phyloP scores from a whole-genome alignment of 2,888 invertebrate species.

The Brassicogethes aeneus region DNA sequence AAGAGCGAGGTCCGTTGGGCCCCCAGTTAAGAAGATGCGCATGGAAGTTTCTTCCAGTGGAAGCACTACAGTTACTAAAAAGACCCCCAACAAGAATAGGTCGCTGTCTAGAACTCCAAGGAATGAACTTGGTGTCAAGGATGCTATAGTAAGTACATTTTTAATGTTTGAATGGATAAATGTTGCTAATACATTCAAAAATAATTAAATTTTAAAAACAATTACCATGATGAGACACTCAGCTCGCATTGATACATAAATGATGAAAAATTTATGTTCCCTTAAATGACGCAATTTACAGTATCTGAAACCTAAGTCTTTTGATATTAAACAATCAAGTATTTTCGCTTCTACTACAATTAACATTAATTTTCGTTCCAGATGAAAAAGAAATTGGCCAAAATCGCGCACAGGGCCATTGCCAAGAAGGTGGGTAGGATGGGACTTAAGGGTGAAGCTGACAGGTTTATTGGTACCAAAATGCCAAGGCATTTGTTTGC shows the following conservation, averaged over 20 bases:
- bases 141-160: slow-evolving; percentile 59
- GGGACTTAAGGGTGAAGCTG: slow-evolving; percentile 90
- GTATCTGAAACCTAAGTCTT: too few relatives aligned
- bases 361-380: slow-evolving; percentile 35
- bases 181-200: too few relatives aligned
- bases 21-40: slow-evolving; percentile 51
- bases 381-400: slow-evolving; percentile 76
- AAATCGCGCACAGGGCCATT: slow-evolving; percentile 74
- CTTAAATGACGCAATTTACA: too few relatives aligned
- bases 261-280: slow-evolving; percentile 53
- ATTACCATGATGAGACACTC: slow-evolving; percentile 48
- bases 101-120: slow-evolving; percentile 55
- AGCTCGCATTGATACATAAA: slow-evolving; percentile 52
- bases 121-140: slow-evolving; percentile 80
- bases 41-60: too few relatives aligned
- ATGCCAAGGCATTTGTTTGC: slow-evolving; percentile 94
- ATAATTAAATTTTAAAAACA: neutral
- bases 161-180: too few relatives aligned
- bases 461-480: slow-evolving; percentile 88
- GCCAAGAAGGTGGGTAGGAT: slow-evolving; percentile 74
- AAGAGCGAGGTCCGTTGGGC: slow-evolving; percentile 49
- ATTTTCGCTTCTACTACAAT: too few relatives aligned
- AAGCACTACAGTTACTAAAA: slow-evolving; percentile 31
- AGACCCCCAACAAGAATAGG: slow-evolving; percentile 38
- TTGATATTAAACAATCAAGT: too few relatives aligned